Percentiles rank a stretch among this genome's conserved stretches.
Conservation (phyloP, 1,140 invertebrate genomes). For the Gonioctena quinquepunctata region DNA sequence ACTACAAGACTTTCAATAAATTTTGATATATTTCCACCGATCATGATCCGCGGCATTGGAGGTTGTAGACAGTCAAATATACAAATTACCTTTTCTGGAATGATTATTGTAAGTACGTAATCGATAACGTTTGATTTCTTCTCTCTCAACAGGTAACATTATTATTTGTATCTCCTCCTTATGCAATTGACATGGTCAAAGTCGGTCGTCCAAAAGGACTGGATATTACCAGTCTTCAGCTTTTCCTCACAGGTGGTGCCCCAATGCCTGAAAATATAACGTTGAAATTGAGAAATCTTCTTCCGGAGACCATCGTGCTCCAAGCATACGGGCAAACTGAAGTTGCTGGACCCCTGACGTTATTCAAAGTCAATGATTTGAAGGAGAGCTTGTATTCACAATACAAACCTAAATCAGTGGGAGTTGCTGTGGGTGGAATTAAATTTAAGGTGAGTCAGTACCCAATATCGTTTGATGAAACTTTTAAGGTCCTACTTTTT, state of each 20-base stretch:
- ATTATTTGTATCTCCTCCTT: constrained; percentile 47
- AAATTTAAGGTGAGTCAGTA: constrained; percentile 44
- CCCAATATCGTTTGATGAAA: no score
- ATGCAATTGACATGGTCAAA: constrained; percentile 50
- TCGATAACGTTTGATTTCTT: no score
- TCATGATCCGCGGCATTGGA: no score
- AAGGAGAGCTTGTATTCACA: constrained; percentile 35
- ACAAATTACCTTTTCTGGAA: no score
- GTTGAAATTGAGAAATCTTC: constrained; percentile 37
- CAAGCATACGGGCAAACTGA: constrained; percentile 47
- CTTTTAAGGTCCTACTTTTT: no score
- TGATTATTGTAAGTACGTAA: no score
- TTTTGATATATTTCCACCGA: no score
- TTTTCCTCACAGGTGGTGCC: constrained; percentile 37
- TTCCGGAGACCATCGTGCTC: constrained; percentile 43
- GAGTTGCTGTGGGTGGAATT: constrained; percentile 35
- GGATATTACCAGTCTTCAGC: constrained; percentile 38
- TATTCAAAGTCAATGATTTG: constrained; percentile 33
- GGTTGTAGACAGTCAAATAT: no score
- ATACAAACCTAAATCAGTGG: constrained; percentile 40
- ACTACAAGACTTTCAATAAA: no score
- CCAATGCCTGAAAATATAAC: constrained; percentile 28
- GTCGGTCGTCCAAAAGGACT: constrained; percentile 43
- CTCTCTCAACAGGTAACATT: constrained; percentile 48
- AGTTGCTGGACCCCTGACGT: constrained; percentile 33